Evolutionary conservation across 2,888 invertebrate species (phyloP), one percentile per base, ranked within the genome.

Genomic region (Sinohyriopsis cumingii): DNA sequence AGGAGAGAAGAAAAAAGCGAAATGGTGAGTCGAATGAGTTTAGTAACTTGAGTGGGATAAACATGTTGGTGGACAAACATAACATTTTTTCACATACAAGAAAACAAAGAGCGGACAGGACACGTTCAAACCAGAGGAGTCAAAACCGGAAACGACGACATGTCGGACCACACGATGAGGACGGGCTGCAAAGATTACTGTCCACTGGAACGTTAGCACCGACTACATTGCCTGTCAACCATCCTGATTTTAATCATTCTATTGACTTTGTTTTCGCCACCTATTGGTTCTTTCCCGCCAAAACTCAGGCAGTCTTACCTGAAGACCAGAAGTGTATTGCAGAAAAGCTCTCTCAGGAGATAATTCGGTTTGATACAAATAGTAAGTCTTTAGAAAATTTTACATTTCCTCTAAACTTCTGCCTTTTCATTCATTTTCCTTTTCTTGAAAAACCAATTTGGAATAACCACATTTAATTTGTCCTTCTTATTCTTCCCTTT

Each of bases 271-370:
- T 94, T 24, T 95, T 95, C 87, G 92, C 94, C 7, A 93, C 94
- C 12, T 94, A 94, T 84, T 94, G 95, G 93, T 92, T 94, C 77
- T 94, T 93, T 76, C 92, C 94, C 0, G 92, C 93, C 7, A 90
- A 90, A 78, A 90, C 91, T 7, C 84, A 88, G 73, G 87, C 89
- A 22, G 86, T 91, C 63, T 86, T 93, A 61, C 92, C 93, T 55
- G 91, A 92, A 81, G 94, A 94, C 83, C 89, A 93, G 59, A 92
- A 93, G 75, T 95, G 95, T 84, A 92, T 95, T 57, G 91, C 91
- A 70, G 91, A 92, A 77, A 93, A 92, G 86, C 86, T 90, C 88
- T 88, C 79, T 66, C 81, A 76, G 78, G 91, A 91, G 72, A 81
- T 80, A 18, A 82, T 86, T 59, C 80, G 91, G 59, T 90, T 90